Evolutionary conservation across 2,888 invertebrate species (phyloP).

Genomic region (Herminia tarsipennalis): DNA sequence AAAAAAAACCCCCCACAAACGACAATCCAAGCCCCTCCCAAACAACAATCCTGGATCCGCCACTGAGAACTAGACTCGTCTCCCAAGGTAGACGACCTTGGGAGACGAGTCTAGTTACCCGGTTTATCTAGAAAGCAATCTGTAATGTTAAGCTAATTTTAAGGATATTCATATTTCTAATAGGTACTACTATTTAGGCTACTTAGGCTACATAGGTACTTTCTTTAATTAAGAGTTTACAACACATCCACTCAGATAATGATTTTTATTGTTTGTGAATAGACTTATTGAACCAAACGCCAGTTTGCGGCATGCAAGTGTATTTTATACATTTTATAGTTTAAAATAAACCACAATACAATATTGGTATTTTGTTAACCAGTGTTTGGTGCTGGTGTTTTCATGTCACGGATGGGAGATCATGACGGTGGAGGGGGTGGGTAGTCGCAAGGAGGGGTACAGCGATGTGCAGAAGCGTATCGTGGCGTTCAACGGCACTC

Average conservation of each 20-base stretch:
- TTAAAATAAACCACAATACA: too few species aligned
- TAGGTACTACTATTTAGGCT: too few species aligned
- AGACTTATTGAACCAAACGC: too few species aligned
- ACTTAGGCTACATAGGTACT: too few species aligned
- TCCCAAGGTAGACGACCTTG: neutral
- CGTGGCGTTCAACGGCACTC: constrained; percentile 87
- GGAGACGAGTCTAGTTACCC: constrained; percentile 85
- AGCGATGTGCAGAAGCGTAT: constrained; percentile 87
- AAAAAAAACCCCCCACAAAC: constrained; percentile 70
- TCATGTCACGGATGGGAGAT: constrained; percentile 88
- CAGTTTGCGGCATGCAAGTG: neutral
- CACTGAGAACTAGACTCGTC: constrained; percentile 73
- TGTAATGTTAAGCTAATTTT: too few species aligned
- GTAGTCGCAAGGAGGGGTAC: constrained; percentile 86
- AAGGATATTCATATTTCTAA: too few species aligned
- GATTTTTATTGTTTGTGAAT: too few species aligned
- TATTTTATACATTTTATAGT: neutral
- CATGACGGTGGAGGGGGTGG: constrained; percentile 90
- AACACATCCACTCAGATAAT: too few species aligned
- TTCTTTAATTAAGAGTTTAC: too few species aligned
- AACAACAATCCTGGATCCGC: constrained; percentile 61
- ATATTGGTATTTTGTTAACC: constrained; percentile 5
- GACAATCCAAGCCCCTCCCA: constrained; percentile 60
- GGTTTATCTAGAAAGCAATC: too few species aligned
- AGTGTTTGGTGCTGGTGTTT: constrained; percentile 84